Base-by-base conservation (phyloP, 2,888 invertebrate genomes). In the Cheilosia variabilis region DNA sequence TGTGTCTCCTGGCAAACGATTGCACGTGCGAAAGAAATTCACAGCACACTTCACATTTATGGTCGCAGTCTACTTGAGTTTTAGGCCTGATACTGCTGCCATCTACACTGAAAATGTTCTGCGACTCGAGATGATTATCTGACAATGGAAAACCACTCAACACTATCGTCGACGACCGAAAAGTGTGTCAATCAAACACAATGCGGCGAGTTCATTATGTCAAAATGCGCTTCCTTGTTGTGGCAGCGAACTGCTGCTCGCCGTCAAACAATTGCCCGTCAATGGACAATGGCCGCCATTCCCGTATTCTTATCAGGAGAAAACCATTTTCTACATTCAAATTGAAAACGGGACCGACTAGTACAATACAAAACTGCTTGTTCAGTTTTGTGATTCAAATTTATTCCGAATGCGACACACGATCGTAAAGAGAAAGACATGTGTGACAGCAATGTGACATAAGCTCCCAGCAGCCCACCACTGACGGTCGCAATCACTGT, bases 371-470 rank as follows among this genome's bases (percentile, higher is more conserved):
- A 62, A n/a, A 17, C 22, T 34, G 2, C 50, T 43, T 41, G 47
- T 62, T 60, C 52, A 71, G 55, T 78, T 68, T 63, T 43, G 31
- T 9, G 65, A 84, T 84, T 75, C 69, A 84, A 84, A 84, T 84
- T 80, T 84, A 84, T 84, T 84, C 73, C 57, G 69, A 83, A 63
- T 79, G 73, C 83, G 78, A 27, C 19, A 52, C 57, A 71, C 50
- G 72, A 66, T 66, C 43, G 57, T 60, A 2, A 55, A 24, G 47
- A 41, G 10, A 77, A 66, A 72, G 66, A 83, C 57, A 79, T 79
- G 72, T 66, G 71, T 62, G 81, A 81, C 77, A 77, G 81, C 58
- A 60, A 77, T 77, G 62, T 83, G 82, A 68, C 72, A 83, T 82
- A 80, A 84, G 79, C 68, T 83, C 73, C 37, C 45, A 45, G 13